phyloP scores from a whole-genome alignment of 2,888 invertebrate species.

The Apodemia hepburni region DNA sequence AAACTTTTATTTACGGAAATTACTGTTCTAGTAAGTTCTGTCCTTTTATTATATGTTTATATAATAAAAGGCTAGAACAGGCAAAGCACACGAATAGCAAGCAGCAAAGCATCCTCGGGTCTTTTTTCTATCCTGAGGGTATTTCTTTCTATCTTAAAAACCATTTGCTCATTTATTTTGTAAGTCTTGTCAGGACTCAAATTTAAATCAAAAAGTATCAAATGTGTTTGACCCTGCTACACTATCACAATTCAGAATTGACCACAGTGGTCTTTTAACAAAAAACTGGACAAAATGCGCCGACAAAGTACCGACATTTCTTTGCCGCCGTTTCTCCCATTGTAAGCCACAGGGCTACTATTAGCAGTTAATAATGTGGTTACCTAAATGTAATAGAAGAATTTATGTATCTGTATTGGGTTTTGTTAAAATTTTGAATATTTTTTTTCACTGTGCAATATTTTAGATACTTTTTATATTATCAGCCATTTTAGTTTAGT shows the following conservation, averaged over 20 bases:
- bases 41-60: too few species aligned
- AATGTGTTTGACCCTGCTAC: constrained; percentile 9
- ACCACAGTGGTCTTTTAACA: constrained; percentile 23
- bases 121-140: too few species aligned
- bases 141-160: too few species aligned
- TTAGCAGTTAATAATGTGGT: constrained; percentile 58
- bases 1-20: too few species aligned
- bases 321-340: constrained; percentile 37
- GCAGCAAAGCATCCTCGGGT: too few species aligned
- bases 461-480: background rate
- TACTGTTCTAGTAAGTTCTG: too few species aligned
- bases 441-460: constrained; percentile 17
- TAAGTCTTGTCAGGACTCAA: too few species aligned
- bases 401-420: constrained; percentile 29
- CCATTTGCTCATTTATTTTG: too few species aligned
- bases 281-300: constrained; percentile 24
- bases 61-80: too few species aligned
- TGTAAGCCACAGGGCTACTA: constrained; percentile 43
- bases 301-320: constrained; percentile 21
- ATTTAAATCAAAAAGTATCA: constrained; percentile 21
- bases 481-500: too few species aligned
- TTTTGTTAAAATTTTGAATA: constrained; percentile 18
- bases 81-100: too few species aligned
- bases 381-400: constrained; percentile 36
- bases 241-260: constrained; percentile 10